These are phyloP conservation scores for Lithodes maja DNA, from an alignment of 2,888 invertebrate species.

Conservation along the genomic window DNA sequence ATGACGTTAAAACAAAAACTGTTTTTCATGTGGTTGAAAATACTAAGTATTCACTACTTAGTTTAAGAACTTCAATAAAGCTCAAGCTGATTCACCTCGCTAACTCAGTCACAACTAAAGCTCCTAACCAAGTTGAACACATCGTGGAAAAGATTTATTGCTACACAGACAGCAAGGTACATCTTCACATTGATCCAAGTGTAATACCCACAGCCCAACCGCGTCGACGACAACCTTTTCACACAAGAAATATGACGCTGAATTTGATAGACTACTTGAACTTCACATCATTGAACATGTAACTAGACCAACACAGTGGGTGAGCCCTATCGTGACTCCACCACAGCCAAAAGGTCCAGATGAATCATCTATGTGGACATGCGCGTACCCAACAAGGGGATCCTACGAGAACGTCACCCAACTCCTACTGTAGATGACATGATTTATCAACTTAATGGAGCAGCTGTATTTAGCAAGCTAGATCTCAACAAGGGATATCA, in stretches of 20 bases:
- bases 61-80: neutral
- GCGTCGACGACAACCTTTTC: neutral
- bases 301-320: neutral
- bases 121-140: neutral
- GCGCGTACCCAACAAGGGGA: slow-evolving; percentile 1
- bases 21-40: neutral
- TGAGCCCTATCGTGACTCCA: neutral
- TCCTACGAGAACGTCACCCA: neutral
- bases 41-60: neutral
- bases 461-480: neutral
- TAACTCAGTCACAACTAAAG: neutral
- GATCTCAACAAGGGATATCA: neutral
- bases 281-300: neutral
- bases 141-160: neutral
- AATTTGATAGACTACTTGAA: neutral
- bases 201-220: neutral
- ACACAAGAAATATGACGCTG: neutral
- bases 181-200: neutral
- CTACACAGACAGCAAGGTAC: neutral
- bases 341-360: neutral
- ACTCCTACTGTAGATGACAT: neutral
- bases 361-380: slow-evolving; percentile 7
- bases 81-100: neutral
- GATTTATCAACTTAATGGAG: neutral
- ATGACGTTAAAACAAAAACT: neutral